Evolutionary conservation across 2,797 vertebrate species (phyloP).

Genomic region (Urocyon cinereoargenteus): DNA sequence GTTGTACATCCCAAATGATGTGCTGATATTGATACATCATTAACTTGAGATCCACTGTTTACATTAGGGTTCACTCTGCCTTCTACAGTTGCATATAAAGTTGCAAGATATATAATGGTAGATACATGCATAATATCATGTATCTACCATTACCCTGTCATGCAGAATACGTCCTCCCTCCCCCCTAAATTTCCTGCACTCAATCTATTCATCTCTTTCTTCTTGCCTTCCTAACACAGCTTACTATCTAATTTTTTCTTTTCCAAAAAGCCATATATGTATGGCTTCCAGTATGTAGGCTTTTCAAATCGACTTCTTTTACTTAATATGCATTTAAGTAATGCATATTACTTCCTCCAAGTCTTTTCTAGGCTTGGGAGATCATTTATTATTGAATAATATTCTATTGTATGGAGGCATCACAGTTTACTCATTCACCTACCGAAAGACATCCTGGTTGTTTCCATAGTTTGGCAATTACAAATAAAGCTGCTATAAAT

Average conservation of each 20-base stretch:
- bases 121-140: background rate
- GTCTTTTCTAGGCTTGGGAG: background rate
- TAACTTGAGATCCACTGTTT: background rate
- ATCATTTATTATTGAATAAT: background rate
- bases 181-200: background rate
- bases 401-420: background rate
- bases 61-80: background rate
- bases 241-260: background rate
- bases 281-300: background rate
- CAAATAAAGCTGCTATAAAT: background rate
- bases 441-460: background rate
- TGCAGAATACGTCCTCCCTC: background rate
- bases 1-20: background rate
- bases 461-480: background rate
- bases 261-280: background rate
- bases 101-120: too few species aligned
- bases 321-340: background rate
- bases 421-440: background rate
- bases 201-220: background rate
- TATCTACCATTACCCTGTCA: background rate
- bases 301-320: background rate
- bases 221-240: background rate
- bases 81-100: background rate
- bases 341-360: background rate
- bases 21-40: background rate